Conservation (phyloP, 2,797 vertebrate species). For the Acanthurus leucopareius region DNA sequence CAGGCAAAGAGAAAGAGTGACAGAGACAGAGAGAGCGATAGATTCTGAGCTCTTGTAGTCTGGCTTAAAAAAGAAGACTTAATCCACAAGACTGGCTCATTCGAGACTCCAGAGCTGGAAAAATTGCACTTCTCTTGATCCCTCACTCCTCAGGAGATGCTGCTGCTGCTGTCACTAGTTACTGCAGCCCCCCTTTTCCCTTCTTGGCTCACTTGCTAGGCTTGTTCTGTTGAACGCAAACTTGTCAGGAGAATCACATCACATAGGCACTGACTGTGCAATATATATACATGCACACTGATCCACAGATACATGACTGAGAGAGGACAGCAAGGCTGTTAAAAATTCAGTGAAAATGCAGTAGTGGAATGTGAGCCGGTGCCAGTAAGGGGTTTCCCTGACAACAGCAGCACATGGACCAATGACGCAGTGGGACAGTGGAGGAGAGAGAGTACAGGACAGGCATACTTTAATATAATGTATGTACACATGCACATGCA, state of each 20-base stretch:
- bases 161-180: conserved; percentile 2
- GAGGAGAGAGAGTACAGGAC: conserved; percentile 27
- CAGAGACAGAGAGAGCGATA: conserved; percentile 37
- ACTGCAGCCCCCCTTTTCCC: conserved; percentile 20
- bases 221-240: conserved; percentile 46
- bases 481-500: background rate
- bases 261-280: conserved; percentile 37
- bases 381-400: conserved; percentile 87
- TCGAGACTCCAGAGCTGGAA: conserved; percentile 46
- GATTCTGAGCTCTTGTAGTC: conserved; percentile 63
- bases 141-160: conserved; percentile 57
- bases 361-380: conserved; percentile 82
- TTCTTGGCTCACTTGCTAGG: conserved; percentile 1
- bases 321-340: conserved; percentile 57
- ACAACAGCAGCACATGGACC: conserved; percentile 84
- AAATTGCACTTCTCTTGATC: conserved; percentile 55
- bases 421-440: conserved; percentile 48
- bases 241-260: conserved; percentile 64
- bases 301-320: conserved; percentile 13
- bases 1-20: conserved; percentile 41
- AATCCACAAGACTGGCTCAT: conserved; percentile 79
- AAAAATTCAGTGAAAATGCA: conserved; percentile 85
- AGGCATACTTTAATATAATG: conserved; percentile 31
- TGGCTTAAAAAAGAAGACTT: conserved; percentile 76
- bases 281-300: conserved; percentile 17